Conservation (phyloP, 2,888 invertebrate species). For the Lasioglossum villosulum region DNA sequence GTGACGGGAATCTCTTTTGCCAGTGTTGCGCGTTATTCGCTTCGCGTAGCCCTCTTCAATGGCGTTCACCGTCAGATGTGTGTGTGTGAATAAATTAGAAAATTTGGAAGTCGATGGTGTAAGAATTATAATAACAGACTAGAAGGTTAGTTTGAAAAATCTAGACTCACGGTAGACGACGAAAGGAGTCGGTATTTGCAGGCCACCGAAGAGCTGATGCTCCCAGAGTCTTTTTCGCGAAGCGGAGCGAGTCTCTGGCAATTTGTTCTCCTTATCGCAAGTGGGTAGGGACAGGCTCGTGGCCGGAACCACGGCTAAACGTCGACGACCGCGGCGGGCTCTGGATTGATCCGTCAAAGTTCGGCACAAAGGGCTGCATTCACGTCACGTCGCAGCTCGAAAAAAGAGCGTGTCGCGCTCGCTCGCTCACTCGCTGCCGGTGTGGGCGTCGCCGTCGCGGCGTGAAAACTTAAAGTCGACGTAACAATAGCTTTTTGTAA, state of each 20-base stretch:
- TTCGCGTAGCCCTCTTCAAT: neutral
- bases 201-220: neutral
- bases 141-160: too few relatives aligned
- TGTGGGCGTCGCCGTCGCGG: slow-evolving; percentile 32
- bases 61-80: neutral
- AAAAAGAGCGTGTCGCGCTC: slow-evolving; percentile 21
- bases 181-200: neutral
- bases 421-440: neutral
- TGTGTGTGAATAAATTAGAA: neutral
- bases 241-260: slow-evolving; percentile 21
- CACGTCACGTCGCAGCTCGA: slow-evolving; percentile 57
- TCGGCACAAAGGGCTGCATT: slow-evolving; percentile 71
- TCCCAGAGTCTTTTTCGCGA: neutral
- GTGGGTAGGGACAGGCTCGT: neutral
- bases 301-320: slow-evolving; percentile 58
- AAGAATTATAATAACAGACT: too few relatives aligned
- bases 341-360: slow-evolving; percentile 74
- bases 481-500: slow-evolving; percentile 77
- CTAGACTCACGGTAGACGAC: too few relatives aligned
- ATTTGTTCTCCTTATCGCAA: slow-evolving; percentile 48
- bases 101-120: neutral
- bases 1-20: neutral
- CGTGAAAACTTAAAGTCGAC: slow-evolving; percentile 75
- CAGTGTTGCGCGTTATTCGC: neutral
- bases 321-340: slow-evolving; percentile 39